Base-by-base conservation (phyloP, 1,140 invertebrate genomes). In the Listronotus bonariensis region DNA sequence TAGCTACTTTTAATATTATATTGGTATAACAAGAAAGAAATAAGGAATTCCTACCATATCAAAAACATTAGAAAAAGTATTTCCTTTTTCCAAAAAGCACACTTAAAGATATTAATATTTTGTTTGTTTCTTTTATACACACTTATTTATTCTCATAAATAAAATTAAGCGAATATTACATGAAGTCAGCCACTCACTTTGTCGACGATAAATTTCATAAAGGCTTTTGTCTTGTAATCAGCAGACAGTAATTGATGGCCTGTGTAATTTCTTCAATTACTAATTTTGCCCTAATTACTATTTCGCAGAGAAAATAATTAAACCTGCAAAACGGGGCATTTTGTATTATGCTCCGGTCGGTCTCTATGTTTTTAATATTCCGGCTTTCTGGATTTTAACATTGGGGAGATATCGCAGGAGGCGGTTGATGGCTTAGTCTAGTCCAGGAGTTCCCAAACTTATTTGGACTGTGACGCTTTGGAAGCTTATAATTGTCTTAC, bases 251-350 rank as follows among this genome's bases (percentile, higher is more conserved):
- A 49, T 49, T 49, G 46, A 49, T 49, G 26, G 46, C 20, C 31
- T 49, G 18, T 49, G 46, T 31, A 26, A 49, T 49, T 49, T 49
- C 46, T 49, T 49, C 46, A 49, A 49, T 31, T 49, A 49, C 46
- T 49, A 49, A 49, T 31, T 26, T 31, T 10, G 18, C 46, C 46
- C 46, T 49, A 49, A 49, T 49, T 49, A 32, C 46, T 49, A 14
- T 32, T 32, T 26, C 46, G 7, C 46, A 9, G 31, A 31, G 46
- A 32, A 49, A 49, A 49, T 49, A 49, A 49, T 49, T 52, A 52
- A 52, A 52, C 31, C 34, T 52, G 49, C 14, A 32, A 20, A 48
- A n/a, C n/a, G 8, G 45, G n/a, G n/a, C 42, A 15, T 43, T 43
- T 14, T 43, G n/a, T 43, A 15, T 18, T 18, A 14, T 14, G n/a